Evolutionary conservation across 2,797 vertebrate species (phyloP).

Genomic region (Enteromius treurensis): DNA sequence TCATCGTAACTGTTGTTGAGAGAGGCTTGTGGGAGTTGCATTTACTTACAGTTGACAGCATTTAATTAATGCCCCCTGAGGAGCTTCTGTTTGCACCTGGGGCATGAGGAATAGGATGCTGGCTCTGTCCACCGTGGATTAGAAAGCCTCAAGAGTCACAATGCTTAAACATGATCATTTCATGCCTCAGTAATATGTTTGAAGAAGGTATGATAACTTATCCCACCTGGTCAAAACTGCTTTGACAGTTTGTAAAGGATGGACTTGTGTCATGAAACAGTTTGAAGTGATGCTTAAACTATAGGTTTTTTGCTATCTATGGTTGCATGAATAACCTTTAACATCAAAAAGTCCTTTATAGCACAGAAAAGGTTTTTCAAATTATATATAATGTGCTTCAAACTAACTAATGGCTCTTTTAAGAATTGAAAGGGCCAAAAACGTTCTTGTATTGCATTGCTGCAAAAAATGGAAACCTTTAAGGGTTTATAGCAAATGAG

Average conservation of each 20-base stretch:
- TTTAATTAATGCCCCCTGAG: conserved; percentile 49
- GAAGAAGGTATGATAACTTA: neutral
- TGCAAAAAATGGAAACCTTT: neutral
- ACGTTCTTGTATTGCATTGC: neutral
- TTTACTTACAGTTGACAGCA: conserved; percentile 7
- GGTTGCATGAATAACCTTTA: neutral
- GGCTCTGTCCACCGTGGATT: neutral
- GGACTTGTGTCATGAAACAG: neutral
- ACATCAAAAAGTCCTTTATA: neutral
- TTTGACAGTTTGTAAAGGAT: neutral
- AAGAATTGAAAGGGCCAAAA: neutral
- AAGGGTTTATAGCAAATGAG: neutral
- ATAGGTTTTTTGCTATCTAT: neutral
- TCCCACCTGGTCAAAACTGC: neutral
- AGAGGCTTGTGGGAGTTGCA: conserved; percentile 32
- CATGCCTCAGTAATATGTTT: neutral
- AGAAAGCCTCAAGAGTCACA: neutral
- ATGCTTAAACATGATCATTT: neutral
- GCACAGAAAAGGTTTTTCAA: neutral
- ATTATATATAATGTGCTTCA: neutral
- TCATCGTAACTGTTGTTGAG: neutral
- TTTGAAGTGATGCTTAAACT: neutral
- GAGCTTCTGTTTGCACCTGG: conserved; percentile 25
- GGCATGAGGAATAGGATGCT: conserved; percentile 8
- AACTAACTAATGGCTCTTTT: neutral